Percentiles rank a stretch among this genome's conserved stretches.
These are phyloP conservation scores for Podarcis cretensis DNA, from an alignment of 2,113 vertebrate species.

Conservation along the genomic window DNA sequence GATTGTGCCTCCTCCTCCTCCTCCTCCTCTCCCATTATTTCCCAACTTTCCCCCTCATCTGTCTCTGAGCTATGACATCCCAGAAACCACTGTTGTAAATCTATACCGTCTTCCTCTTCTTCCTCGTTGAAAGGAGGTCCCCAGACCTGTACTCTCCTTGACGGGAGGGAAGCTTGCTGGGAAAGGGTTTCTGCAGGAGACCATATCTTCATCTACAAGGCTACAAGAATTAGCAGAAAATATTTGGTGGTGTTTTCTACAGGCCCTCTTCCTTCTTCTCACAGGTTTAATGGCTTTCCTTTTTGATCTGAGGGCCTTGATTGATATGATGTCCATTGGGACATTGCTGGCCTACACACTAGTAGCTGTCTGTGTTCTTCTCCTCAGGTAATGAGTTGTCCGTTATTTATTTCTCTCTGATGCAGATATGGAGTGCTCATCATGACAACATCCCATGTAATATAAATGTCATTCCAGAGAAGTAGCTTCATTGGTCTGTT, in stretches of 20 bases:
- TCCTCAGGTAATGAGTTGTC: conserved; percentile 80
- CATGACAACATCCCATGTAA: not conserved
- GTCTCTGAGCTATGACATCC: no score
- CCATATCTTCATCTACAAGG: not conserved
- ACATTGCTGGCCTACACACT: conserved; percentile 88
- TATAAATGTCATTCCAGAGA: no score
- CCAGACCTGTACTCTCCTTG: no score
- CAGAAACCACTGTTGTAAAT: no score
- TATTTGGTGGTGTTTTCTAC: not conserved
- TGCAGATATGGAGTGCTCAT: no score
- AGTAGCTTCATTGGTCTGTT: no score
- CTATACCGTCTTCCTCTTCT: no score
- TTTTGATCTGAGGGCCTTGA: conserved; percentile 85
- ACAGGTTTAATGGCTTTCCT: conserved; percentile 86
- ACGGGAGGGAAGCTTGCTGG: no score
- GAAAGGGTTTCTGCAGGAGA: not conserved
- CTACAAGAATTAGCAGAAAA: not conserved
- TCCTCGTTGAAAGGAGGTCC: no score
- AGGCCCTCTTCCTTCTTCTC: not conserved
- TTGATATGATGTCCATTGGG: conserved; percentile 88
- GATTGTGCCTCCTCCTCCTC: no score
- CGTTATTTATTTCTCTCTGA: not conserved
- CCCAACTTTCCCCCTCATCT: no score
- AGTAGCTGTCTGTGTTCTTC: conserved; percentile 86
- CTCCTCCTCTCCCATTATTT: no score